Evolutionary conservation across 2,113 vertebrate genomes (phyloP), one percentile per base, ranked within the genome.

Genomic region (Helogale parvula): DNA sequence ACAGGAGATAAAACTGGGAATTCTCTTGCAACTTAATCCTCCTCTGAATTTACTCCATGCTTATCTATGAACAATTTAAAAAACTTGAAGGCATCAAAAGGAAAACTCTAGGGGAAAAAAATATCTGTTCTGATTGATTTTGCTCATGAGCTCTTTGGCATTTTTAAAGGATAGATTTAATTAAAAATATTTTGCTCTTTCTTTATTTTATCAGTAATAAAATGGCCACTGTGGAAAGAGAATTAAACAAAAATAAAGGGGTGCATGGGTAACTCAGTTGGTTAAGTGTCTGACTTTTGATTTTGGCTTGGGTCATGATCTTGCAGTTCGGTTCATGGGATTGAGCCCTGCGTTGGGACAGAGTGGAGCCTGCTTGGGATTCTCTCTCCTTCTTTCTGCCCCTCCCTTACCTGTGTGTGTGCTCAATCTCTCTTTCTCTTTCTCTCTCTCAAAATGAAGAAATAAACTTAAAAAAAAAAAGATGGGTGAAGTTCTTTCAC

Each of bases 101-200:
- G 88, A 52, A 92, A 33, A 60, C 31, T 63, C 71, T 60, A 45
- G 12, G 12, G 29, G 41, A 23, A 66, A 38, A 79, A 27, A 68
- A 41, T n/a, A 11, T 83, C 45, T 38, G 54, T 90, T 57, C 47
- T 92, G 47, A 88, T 21, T 94, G 27, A 84, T 86, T 95, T 74
- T 88, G 21, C 19, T 89, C 47, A 68, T 2, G 10, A 94, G 5
- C 3, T 90, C 27, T 74, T 52, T 79, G 77, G n/a, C 47, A 77
- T 94, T 96, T 82, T 81, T 69, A 93, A 88, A n/a, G 38, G 14
- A 35, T 94, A 94, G 50, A 68, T 82, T 41, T 87, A 83, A 81
- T 85, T 84, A 50, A 65, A 96, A 65, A 71, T 65, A 57, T 10
- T 74, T 15, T 41, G 11, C 57, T 80, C 17, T 77, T 54, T 96